These are phyloP conservation scores for Rhea americana DNA, from an alignment of 2,113 vertebrate species.

Conservation along the genomic window DNA sequence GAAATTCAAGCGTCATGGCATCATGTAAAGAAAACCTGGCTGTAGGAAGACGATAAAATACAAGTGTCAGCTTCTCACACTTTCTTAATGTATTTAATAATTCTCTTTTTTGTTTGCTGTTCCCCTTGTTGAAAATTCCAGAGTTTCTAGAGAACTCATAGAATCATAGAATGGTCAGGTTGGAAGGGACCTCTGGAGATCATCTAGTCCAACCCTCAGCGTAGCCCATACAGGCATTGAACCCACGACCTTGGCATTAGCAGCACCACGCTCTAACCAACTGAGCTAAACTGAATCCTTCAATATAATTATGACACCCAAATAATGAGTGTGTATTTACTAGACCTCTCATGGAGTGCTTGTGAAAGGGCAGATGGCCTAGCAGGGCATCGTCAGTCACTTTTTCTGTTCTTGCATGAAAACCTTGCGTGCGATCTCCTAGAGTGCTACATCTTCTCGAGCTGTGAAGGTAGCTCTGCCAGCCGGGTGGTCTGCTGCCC, in stretches of 20 bases:
- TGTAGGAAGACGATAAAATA: constrained; percentile 28
- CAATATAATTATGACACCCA: not conserved
- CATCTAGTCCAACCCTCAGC: too few species aligned
- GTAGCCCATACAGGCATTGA: too few species aligned
- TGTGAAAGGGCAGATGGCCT: not conserved
- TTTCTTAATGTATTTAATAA: constrained; percentile 1
- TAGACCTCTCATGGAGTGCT: not conserved
- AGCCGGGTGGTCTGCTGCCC: rapidly evolving
- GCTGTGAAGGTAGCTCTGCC: not conserved
- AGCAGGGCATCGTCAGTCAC: rapidly evolving
- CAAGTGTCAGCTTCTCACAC: not conserved
- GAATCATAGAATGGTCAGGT: too few species aligned
- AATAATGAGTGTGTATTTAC: not conserved
- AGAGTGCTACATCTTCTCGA: rapidly evolving
- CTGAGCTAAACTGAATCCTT: not conserved
- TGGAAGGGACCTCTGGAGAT: too few species aligned
- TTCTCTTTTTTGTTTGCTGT: not conserved
- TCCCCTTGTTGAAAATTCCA: not conserved
- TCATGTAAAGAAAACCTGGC: constrained; percentile 32
- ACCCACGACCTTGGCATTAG: too few species aligned
- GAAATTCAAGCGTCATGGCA: not conserved
- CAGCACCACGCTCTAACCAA: too few species aligned
- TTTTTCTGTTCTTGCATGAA: not conserved
- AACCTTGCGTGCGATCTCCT: rapidly evolving
- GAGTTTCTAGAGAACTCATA: not conserved